Evolutionary conservation across 2,888 invertebrate genomes (phyloP).

Genomic region (Caprella mutica): DNA sequence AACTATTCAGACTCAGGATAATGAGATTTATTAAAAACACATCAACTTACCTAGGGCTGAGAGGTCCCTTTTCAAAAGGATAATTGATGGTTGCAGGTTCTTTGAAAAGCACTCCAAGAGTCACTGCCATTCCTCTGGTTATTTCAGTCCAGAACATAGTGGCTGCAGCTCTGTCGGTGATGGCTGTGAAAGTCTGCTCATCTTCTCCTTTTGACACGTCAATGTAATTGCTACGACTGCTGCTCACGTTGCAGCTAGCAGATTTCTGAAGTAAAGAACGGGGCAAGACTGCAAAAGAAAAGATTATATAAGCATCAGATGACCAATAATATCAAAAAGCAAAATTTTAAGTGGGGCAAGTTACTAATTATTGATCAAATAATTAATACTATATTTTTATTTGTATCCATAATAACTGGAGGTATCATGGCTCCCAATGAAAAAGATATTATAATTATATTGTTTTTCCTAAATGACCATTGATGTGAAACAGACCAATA

Average conservation of each 20-base stretch:
- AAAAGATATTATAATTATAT: too few species aligned
- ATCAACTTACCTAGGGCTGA: conserved; percentile 59
- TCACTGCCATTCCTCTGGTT: conserved; percentile 66
- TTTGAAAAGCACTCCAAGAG: conserved; percentile 74
- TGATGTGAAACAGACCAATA: too few species aligned
- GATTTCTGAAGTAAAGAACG: background rate
- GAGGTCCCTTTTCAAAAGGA: conserved; percentile 97
- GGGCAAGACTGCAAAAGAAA: background rate
- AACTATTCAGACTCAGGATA: too few species aligned
- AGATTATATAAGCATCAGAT: too few species aligned
- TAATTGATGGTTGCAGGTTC: conserved; percentile 99
- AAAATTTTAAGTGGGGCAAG: too few species aligned
- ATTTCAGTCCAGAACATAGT: conserved; percentile 69
- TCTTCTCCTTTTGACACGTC: conserved; percentile 38
- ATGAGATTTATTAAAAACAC: too few species aligned
- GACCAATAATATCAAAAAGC: too few species aligned
- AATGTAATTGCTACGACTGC: conserved; percentile 31
- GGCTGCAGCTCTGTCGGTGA: conserved; percentile 62
- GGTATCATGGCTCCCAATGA: too few species aligned
- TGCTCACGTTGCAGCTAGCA: background rate
- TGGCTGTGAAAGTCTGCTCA: conserved; percentile 48
- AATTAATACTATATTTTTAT: too few species aligned
- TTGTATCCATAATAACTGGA: too few species aligned
- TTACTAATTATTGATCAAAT: too few species aligned
- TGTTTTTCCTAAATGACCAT: too few species aligned